Percentiles rank a stretch among this genome's conserved stretches.
phyloP scores from a whole-genome alignment of 2,797 vertebrate species.

The Helicolenus hilgendorfi region DNA sequence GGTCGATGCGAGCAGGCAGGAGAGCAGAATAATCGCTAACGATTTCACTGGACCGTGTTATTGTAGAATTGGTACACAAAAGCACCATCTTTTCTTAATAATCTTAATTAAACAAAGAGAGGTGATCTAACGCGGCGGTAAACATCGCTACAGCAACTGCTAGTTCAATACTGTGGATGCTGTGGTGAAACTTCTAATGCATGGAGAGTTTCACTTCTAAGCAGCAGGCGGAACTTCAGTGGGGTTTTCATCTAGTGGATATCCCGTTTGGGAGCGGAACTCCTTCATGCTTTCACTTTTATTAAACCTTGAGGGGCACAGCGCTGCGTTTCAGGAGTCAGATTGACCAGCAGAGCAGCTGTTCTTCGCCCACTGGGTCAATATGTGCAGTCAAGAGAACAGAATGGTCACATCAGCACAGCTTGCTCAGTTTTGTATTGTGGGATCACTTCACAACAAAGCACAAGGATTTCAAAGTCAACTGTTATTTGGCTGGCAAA shows the following conservation, averaged over 20 bases:
- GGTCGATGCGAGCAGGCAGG: constrained; percentile 32
- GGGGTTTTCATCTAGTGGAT: constrained; percentile 8
- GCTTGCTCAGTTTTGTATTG: background rate
- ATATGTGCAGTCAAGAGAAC: constrained; percentile 53
- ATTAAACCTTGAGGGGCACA: constrained; percentile 37
- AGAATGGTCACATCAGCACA: constrained; percentile 42
- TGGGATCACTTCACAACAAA: constrained; percentile 9
- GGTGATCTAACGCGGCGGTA: background rate
- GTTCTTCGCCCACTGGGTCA: constrained; percentile 24
- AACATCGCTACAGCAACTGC: background rate
- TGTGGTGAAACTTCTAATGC: background rate
- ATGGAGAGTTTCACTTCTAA: constrained; percentile 1
- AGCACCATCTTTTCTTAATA: background rate
- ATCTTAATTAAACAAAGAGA: constrained; percentile 7
- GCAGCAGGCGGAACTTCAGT: background rate
- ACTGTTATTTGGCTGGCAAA: background rate
- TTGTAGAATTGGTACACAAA: constrained; percentile 15
- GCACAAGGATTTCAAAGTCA: background rate
- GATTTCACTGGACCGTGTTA: constrained; percentile 41
- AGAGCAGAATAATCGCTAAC: constrained; percentile 35
- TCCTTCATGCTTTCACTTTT: constrained; percentile 14
- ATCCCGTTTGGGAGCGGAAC: constrained; percentile 32
- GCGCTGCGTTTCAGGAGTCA: constrained; percentile 1
- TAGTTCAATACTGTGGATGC: background rate
- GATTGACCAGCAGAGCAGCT: constrained; percentile 54